A percentile compares a stretch with the other conserved stretches of the same genome.
These are phyloP conservation scores for Metopolophium dirhodum DNA, from an alignment of 1,140 invertebrate genomes.

Conservation along the genomic window DNA sequence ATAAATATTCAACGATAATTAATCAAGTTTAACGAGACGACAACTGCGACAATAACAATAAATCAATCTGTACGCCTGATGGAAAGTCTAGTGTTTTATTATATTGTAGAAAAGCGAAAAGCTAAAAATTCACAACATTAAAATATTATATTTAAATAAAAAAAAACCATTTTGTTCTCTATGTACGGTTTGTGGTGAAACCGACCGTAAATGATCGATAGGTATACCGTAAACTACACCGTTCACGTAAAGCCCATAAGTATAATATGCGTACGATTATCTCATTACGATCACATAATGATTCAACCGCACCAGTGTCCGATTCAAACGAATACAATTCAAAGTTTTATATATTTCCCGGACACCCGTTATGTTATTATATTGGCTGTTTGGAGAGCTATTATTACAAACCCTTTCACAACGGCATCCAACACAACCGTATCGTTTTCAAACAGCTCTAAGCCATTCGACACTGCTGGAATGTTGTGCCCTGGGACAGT, in stretches of 20 bases:
- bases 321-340: background rate
- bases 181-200: background rate
- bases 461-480: background rate
- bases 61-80: background rate
- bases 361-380: background rate
- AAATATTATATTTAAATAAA: background rate
- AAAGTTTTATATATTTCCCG: background rate
- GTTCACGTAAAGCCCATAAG: background rate
- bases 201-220: background rate
- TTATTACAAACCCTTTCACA: background rate
- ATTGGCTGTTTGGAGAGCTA: background rate
- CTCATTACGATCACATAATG: background rate
- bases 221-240: background rate
- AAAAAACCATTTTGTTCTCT: background rate
- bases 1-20: conserved; percentile 34
- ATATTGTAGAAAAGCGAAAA: conserved; percentile 15
- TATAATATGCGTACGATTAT: background rate
- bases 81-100: conserved; percentile 22
- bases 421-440: background rate
- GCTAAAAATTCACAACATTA: background rate
- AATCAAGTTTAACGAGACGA: conserved; percentile 25
- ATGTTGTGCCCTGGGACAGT: background rate
- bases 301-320: background rate
- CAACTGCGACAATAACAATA: conserved; percentile 24
- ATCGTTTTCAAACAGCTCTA: background rate